phyloP scores from a whole-genome alignment of 2,797 vertebrate genomes.

The Euthynnus affinis region DNA sequence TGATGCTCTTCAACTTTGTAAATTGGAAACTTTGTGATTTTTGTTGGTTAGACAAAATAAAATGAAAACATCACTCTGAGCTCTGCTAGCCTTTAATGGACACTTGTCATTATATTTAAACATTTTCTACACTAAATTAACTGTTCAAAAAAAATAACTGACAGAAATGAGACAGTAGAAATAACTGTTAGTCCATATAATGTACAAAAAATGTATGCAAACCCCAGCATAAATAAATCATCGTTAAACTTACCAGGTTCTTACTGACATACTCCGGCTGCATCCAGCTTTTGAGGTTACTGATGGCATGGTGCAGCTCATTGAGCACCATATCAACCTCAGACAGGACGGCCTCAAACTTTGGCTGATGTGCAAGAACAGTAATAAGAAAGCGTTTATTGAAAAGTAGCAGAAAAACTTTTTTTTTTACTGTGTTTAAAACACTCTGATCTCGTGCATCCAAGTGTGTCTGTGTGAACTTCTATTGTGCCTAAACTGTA shows the following conservation, averaged over 20 bases:
- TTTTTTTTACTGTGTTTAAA: neutral
- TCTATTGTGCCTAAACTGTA: neutral
- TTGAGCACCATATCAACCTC: slow-evolving; percentile 82
- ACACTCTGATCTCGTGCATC: neutral
- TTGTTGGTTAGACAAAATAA: too few relatives aligned
- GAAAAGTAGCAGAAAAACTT: neutral
- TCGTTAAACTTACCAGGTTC: slow-evolving; percentile 75
- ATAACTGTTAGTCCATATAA: neutral
- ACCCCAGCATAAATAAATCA: neutral
- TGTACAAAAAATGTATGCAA: neutral
- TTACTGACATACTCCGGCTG: slow-evolving; percentile 77
- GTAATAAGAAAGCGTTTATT: neutral
- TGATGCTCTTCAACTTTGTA: too few relatives aligned
- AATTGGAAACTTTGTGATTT: too few relatives aligned
- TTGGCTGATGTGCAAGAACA: slow-evolving; percentile 72
- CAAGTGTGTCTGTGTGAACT: too few relatives aligned
- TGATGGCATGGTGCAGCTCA: slow-evolving; percentile 74
- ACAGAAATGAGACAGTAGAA: neutral
- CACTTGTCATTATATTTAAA: too few relatives aligned
- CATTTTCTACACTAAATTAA: too few relatives aligned
- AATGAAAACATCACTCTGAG: too few relatives aligned
- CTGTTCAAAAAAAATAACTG: too few relatives aligned
- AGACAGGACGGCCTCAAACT: slow-evolving; percentile 83
- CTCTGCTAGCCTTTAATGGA: too few relatives aligned
- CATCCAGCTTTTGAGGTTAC: slow-evolving; percentile 83